Evolutionary conservation across 1,140 invertebrate genomes (phyloP), one percentile per base, ranked within the genome.

Genomic region (Lepidurus arcticus): DNA sequence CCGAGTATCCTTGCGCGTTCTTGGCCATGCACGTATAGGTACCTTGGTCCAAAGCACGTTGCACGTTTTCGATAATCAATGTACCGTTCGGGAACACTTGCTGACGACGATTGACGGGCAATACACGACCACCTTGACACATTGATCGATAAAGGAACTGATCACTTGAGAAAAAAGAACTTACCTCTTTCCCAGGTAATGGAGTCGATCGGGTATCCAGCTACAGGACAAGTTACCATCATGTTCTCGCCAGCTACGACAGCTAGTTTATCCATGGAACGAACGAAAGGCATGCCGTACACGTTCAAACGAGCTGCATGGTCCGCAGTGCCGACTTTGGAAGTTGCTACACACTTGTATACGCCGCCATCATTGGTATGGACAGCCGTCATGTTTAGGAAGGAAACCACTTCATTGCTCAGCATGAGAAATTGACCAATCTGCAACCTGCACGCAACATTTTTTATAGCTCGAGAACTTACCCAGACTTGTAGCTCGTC

Each of bases 81-180:
- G 94, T 97, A 75, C 96, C 96, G 83, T 98, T 97, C 42, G 92
- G 91, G 86, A 94, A 95, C 21, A 97, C 94, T 83, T 95, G 94
- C 83, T 98, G 96, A 82, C 97, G 94, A 82, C 96, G 90, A 85
- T 98, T 98, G 84, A 96, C 96, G 74, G 96, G 96, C 74, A 98
- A 87, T 9, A 91, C 89, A 73, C 93, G 88, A 42, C 86, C 88
- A 85, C 89, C 90, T 90, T 24, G 42, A 75, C 34, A 34, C 34
- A 34, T 34, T 34, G 79, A 24, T 16, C 45, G 44, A 16, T 11
- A 80, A 16, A 74, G 24, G 21, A 75, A 75, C 76, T 8, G 10
- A 76, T 21, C 16, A 73, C 43, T 21, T 16, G 44, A 24, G 78
- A 11, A 73, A 9, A 24, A 10, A 44, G 42, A 45, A 81, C 81